phyloP scores from a whole-genome alignment of 1,140 invertebrate species.

The Teleogryllus occipitalis region DNA sequence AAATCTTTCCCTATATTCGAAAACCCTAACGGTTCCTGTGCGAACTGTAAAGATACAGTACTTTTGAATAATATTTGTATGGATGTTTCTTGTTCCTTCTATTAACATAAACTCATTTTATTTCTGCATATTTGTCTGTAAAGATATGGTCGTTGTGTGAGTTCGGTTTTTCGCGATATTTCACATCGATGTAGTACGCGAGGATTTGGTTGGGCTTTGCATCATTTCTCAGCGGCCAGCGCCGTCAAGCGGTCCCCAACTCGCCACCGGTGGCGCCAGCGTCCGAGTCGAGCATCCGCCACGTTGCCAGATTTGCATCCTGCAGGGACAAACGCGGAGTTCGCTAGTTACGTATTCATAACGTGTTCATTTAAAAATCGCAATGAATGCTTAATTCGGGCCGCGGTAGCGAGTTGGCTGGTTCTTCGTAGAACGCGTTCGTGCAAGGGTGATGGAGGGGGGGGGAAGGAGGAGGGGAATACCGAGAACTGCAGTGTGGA shows the following conservation, averaged over 20 bases:
- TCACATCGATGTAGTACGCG: too few species aligned
- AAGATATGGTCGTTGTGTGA: too few species aligned
- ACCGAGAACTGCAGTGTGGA: background rate
- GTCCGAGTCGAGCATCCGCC: too few species aligned
- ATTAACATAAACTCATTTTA: too few species aligned
- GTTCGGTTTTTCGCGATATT: too few species aligned
- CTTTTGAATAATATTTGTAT: too few species aligned
- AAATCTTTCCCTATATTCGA: too few species aligned
- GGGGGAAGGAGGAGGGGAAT: background rate
- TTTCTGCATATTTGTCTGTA: too few species aligned
- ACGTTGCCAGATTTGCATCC: background rate
- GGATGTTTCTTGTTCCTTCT: too few species aligned
- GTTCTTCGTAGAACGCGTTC: background rate
- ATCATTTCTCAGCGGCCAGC: background rate
- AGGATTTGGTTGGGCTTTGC: background rate
- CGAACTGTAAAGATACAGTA: too few species aligned
- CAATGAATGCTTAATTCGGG: background rate
- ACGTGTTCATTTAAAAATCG: slow-evolving; percentile 5
- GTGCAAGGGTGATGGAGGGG: background rate
- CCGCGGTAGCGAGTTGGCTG: background rate
- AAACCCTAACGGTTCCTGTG: too few species aligned
- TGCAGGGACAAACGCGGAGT: background rate
- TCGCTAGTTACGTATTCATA: background rate
- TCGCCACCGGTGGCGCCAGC: too few species aligned
- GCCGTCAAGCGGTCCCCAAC: background rate